These are phyloP conservation scores for Bergia sp. DNA, from an alignment of 92 coral and sea anemone genomes.

Conservation along the genomic window DNA sequence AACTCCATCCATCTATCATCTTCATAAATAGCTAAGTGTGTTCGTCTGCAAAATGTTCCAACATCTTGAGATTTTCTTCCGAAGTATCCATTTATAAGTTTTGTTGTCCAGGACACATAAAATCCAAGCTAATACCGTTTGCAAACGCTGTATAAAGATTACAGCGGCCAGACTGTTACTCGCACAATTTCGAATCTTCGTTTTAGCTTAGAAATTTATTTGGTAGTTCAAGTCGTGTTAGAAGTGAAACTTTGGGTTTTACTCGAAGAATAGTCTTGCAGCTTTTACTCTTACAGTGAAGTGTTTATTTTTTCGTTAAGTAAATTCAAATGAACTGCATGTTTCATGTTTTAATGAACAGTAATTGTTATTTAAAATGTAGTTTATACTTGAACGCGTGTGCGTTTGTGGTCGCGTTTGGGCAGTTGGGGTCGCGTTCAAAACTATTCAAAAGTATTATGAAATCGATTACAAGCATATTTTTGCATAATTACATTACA, in stretches of 20 bases:
- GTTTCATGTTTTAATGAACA: neutral
- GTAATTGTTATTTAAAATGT: neutral
- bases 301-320: neutral
- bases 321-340: neutral
- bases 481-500: neutral
- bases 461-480: neutral
- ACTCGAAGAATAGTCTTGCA: neutral
- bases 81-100: too few relatives aligned
- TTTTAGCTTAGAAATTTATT: neutral
- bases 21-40: too few relatives aligned
- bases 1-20: too few relatives aligned
- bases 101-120: too few relatives aligned
- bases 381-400: neutral
- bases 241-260: neutral
- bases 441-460: neutral
- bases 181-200: neutral
- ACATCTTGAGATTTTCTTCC: too few relatives aligned
- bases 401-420: neutral
- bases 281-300: neutral
- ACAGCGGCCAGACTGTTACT: too few relatives aligned
- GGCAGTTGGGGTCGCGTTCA: neutral
- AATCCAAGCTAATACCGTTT: too few relatives aligned
- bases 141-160: too few relatives aligned
- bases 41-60: too few relatives aligned
- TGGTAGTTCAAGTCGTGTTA: neutral